These are phyloP conservation scores for Hypselothyrea guttata DNA, from an alignment of 2,888 invertebrate genomes.

Conservation along the genomic window DNA sequence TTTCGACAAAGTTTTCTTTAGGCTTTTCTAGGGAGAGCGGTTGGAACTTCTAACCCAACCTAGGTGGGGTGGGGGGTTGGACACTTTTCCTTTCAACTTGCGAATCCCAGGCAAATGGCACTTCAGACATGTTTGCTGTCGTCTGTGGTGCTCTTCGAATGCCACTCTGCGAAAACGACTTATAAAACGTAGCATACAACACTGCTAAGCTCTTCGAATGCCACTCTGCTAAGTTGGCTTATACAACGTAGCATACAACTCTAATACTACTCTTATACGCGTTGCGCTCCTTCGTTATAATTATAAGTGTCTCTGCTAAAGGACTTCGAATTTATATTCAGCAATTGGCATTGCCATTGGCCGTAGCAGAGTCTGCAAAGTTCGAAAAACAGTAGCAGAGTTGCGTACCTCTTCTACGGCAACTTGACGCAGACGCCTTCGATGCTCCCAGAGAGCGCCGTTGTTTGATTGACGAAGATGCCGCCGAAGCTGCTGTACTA, in stretches of 20 bases:
- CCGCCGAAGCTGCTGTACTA: conserved; percentile 45
- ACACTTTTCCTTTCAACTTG: too few species aligned
- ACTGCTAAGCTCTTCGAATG: conserved; percentile 18
- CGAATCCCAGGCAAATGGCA: too few species aligned
- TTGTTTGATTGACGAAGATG: conserved; percentile 25
- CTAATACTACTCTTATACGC: conserved; percentile 9
- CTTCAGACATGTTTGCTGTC: too few species aligned
- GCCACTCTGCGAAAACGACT: too few species aligned
- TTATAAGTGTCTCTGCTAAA: conserved; percentile 28
- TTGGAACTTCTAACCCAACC: too few species aligned
- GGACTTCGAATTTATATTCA: conserved; percentile 56
- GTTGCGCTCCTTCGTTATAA: conserved; percentile 8
- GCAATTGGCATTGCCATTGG: conserved; percentile 31
- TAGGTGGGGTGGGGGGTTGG: too few species aligned
- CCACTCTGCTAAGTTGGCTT: too few species aligned
- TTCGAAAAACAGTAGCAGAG: conserved; percentile 43
- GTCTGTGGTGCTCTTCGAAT: too few species aligned
- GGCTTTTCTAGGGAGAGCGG: too few species aligned
- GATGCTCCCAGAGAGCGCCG: conserved; percentile 50
- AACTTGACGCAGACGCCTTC: conserved; percentile 35
- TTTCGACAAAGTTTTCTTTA: too few species aligned
- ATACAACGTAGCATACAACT: not conserved
- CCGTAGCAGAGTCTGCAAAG: conserved; percentile 60
- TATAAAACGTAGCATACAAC: not conserved
- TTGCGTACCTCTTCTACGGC: conserved; percentile 25